Evolutionary conservation across 1,140 invertebrate genomes (phyloP), one percentile per base, ranked within the genome.

Genomic region (Drosophila nikananu): DNA sequence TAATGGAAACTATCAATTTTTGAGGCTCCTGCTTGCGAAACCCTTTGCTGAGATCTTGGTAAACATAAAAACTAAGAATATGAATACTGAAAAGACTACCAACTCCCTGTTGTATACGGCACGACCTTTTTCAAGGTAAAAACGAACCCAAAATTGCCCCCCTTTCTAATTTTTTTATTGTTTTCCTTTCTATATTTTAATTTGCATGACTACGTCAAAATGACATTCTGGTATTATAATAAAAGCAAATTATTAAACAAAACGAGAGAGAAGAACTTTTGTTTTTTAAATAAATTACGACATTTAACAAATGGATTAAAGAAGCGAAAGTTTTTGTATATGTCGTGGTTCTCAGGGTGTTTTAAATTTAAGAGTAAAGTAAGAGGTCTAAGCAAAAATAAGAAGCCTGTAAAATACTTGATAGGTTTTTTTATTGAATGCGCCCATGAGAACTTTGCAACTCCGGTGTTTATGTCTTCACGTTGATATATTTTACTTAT

Each of bases 121-220:
- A 54, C 27, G 30, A 21, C 27, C n/a, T 32, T 32, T 19, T 21
- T 13, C n/a, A 32, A 32, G n/a, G 12, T 32, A 37, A 62, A 48
- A 65, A 51, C 55, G 55, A 68, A 77, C 44, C 35, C 73, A 41
- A 74, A 64, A 51, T 73, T 64, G 54, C 42, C 63, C 39, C 21
- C 44, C 27, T 27, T 27, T 42, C 15, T 54, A 25, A 51, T 42
- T 73, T 86, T 86, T 80, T 73, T 73, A 83, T 75, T 87, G 23
- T 35, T 66, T 52, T 70, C 37, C 42, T 66, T 37, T n/a, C 55
- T 8, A 9, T 35, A 37, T 58, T 86, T 72, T 83, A 89, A 89
- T 83, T 87, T 83, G 80, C 83, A 86, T 87, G 80, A 83, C 77
- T 77, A 87, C 80, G 68, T 77, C 77, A 52, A 83, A 71, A 81